Evolutionary conservation across 2,113 vertebrate species (phyloP).

Genomic region (Gyps fulvus): DNA sequence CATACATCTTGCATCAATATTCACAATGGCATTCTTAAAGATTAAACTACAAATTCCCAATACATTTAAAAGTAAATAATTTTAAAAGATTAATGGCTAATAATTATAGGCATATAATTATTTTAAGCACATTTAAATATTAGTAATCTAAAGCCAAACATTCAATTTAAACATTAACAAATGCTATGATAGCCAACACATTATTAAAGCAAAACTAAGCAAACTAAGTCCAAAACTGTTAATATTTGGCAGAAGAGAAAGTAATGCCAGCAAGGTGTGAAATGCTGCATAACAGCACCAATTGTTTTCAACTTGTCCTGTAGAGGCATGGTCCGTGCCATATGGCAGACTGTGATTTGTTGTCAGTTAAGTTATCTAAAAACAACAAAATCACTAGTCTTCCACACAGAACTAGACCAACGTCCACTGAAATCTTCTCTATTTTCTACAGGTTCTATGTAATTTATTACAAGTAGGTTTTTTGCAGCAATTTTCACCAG

Average conservation of each 20-base stretch:
- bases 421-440: constrained; percentile 81
- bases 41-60: background rate
- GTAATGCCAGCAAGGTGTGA: constrained; percentile 73
- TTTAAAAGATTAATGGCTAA: background rate
- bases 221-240: constrained; percentile 57
- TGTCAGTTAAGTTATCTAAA: constrained; percentile 96
- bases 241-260: constrained; percentile 65
- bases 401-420: constrained; percentile 98
- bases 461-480: constrained; percentile 72
- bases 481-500: constrained; percentile 80
- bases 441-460: constrained; percentile 81
- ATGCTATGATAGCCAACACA: constrained; percentile 23
- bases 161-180: constrained; percentile 37
- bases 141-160: background rate
- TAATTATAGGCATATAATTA: background rate
- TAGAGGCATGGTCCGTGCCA: constrained; percentile 94
- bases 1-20: constrained; percentile 66
- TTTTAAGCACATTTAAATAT: background rate
- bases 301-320: constrained; percentile 88
- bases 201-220: constrained; percentile 57
- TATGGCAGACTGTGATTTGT: constrained; percentile 99
- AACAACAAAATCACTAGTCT: constrained; percentile 99
- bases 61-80: background rate
- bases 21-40: constrained; percentile 21
- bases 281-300: constrained; percentile 81